Conservation (phyloP, 2,888 invertebrate species). For the Acleris laterana region DNA sequence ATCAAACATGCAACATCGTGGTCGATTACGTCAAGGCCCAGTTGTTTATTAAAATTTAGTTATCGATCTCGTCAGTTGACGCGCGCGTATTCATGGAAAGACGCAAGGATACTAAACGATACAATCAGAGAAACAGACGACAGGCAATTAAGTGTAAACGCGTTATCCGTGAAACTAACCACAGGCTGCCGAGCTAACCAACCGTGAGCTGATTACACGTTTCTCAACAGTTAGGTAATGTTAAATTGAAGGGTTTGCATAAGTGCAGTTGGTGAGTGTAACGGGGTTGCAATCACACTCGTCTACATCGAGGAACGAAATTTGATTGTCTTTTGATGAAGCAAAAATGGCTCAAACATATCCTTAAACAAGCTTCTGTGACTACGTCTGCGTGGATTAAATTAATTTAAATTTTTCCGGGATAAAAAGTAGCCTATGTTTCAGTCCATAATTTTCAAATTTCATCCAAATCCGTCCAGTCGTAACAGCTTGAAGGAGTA, state of each 20-base stretch:
- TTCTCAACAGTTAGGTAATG: constrained; percentile 27
- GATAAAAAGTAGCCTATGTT: too few species aligned
- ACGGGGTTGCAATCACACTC: background rate
- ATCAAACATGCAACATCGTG: background rate
- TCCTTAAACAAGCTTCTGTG: too few species aligned
- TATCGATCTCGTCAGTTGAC: constrained; percentile 14
- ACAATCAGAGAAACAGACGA: constrained; percentile 29
- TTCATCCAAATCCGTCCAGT: too few species aligned
- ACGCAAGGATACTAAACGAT: constrained; percentile 36
- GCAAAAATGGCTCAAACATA: too few species aligned
- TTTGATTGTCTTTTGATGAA: too few species aligned
- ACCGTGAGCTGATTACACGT: constrained; percentile 20
- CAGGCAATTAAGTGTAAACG: constrained; percentile 19
- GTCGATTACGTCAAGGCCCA: background rate
- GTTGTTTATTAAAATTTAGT: constrained; percentile 6
- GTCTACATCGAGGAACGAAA: background rate
- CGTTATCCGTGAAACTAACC: constrained; percentile 30
- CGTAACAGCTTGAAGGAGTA: too few species aligned
- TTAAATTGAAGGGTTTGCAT: constrained; percentile 18
- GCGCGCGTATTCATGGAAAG: constrained; percentile 28
- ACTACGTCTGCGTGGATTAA: too few species aligned
- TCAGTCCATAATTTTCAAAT: too few species aligned
- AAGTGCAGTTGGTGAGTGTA: constrained; percentile 9
- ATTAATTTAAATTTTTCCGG: too few species aligned
- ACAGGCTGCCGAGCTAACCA: constrained; percentile 4